Conservation (phyloP, 2,113 vertebrate genomes). For the Larimichthys crocea region DNA sequence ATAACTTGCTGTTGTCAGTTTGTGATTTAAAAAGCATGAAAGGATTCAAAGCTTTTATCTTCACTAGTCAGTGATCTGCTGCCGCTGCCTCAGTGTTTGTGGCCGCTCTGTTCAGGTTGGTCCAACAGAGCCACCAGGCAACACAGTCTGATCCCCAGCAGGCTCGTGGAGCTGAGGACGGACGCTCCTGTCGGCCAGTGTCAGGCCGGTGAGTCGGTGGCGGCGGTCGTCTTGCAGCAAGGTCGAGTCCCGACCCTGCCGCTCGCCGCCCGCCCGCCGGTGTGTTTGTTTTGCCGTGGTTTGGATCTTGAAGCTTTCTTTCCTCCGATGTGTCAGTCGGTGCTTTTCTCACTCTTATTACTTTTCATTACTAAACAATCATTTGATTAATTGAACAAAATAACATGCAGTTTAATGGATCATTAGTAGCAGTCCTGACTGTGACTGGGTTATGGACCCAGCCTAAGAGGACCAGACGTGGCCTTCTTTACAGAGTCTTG, state of each 20-base stretch:
- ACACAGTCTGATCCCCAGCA: slow-evolving; percentile 87
- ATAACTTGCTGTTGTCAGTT: no score
- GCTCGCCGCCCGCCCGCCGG: no score
- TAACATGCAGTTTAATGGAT: background rate
- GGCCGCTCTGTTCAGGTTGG: slow-evolving; percentile 86
- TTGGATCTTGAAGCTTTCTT: slow-evolving; percentile 1
- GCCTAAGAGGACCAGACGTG: background rate
- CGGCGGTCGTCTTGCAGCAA: background rate
- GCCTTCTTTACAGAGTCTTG: background rate
- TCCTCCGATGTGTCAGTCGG: background rate
- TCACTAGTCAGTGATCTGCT: background rate
- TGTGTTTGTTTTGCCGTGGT: slow-evolving; percentile 60
- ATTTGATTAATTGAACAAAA: background rate
- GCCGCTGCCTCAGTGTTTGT: slow-evolving; percentile 34
- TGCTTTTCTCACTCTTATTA: background rate
- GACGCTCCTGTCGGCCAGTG: slow-evolving; percentile 79
- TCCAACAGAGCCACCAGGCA: slow-evolving; percentile 86
- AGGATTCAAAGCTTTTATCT: no score
- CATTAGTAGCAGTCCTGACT: background rate
- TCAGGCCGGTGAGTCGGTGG: slow-evolving; percentile 85
- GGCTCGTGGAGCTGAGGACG: slow-evolving; percentile 86
- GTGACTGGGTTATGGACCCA: background rate
- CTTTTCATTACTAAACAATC: no score
- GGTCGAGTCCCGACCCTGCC: background rate
- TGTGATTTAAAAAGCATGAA: no score